A percentile compares a stretch with the other conserved stretches of the same genome.
Evolutionary conservation across 2,113 vertebrate genomes (phyloP).

Genomic region (Spilogale gracilis): DNA sequence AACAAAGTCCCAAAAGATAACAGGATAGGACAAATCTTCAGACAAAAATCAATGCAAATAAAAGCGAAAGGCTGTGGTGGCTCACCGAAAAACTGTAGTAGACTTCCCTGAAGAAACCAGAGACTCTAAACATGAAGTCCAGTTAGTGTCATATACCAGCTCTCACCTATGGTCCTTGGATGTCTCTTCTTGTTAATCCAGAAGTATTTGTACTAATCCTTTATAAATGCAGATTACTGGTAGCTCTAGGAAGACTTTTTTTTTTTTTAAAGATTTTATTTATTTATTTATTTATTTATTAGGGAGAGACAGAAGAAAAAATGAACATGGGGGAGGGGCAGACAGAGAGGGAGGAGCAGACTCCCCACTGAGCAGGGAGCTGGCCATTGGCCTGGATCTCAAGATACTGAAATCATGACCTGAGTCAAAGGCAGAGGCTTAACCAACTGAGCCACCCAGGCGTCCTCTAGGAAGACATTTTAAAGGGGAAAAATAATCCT

Average conservation of each 20-base stretch:
- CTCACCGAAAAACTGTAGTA: background rate
- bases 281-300: background rate
- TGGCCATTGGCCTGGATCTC: rapidly evolving
- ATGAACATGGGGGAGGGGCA: no score
- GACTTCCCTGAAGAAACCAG: background rate
- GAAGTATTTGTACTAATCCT: background rate
- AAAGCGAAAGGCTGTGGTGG: background rate
- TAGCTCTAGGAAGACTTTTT: background rate
- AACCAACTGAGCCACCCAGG: background rate
- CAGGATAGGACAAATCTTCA: background rate
- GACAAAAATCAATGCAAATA: background rate
- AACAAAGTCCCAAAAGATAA: background rate
- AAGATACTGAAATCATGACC: background rate
- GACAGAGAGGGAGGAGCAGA: background rate
- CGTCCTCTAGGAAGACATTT: background rate
- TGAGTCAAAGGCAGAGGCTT: background rate
- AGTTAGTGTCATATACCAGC: background rate
- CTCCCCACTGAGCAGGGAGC: background rate
- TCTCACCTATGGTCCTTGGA: background rate
- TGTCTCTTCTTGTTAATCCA: background rate
- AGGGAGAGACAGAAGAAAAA: background rate
- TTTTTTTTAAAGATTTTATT: background rate
- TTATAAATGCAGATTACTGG: background rate
- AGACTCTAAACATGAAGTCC: background rate
- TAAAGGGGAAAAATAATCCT: background rate